A percentile compares a stretch with the other conserved stretches of the same genome.
Evolutionary conservation across 2,113 vertebrate species (phyloP).

Genomic region (Damaliscus lunatus): DNA sequence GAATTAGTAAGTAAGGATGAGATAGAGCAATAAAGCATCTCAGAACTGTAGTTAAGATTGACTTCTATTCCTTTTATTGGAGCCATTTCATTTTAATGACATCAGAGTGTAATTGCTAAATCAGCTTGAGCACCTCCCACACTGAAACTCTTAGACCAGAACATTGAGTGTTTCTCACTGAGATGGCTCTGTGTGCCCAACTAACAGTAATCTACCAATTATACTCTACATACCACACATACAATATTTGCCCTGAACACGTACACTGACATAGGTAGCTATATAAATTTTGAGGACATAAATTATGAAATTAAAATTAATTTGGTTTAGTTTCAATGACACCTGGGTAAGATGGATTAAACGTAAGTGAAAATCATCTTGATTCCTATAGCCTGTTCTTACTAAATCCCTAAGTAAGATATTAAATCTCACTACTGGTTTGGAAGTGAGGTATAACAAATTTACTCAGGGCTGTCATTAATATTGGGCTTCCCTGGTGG

Average conservation of each 20-base stretch:
- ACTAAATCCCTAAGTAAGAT: background rate
- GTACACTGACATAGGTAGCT: background rate
- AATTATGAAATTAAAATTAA: slow-evolving; percentile 36
- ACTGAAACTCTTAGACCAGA: slow-evolving; percentile 22
- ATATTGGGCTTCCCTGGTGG: background rate
- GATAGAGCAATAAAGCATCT: slow-evolving; percentile 22
- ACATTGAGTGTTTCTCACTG: background rate
- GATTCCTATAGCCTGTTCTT: background rate
- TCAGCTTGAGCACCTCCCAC: background rate
- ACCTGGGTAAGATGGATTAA: background rate
- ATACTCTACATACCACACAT: background rate
- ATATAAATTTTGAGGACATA: background rate
- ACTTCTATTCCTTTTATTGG: slow-evolving; percentile 47
- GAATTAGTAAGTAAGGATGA: slow-evolving; percentile 21
- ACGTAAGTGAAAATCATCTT: background rate
- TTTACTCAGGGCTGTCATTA: background rate
- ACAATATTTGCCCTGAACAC: background rate
- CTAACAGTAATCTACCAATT: background rate
- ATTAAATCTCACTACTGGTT: background rate
- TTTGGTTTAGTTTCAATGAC: background rate
- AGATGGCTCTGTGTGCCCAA: background rate
- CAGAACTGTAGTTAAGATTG: slow-evolving; percentile 17
- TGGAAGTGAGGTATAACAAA: background rate
- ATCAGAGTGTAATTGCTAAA: slow-evolving; percentile 27
- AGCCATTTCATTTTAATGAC: slow-evolving; percentile 52